Evolutionary conservation across 2,888 invertebrate species (phyloP).

Genomic region (Aspidiotus destructor): DNA sequence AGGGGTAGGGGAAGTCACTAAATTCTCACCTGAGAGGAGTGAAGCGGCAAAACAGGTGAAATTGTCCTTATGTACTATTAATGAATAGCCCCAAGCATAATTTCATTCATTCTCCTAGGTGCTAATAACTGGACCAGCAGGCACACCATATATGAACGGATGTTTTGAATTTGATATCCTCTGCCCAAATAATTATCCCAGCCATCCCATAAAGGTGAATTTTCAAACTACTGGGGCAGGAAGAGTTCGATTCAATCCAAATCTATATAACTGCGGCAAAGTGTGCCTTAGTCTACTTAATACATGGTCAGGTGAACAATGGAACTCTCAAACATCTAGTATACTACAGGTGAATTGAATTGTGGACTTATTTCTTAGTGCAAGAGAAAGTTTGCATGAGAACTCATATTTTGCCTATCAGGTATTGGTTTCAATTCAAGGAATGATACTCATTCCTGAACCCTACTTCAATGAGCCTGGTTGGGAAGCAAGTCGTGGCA

Average conservation of each 20-base stretch:
- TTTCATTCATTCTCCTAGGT: conserved; percentile 48
- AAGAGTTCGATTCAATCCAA: conserved; percentile 83
- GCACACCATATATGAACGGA: conserved; percentile 84
- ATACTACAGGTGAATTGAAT: conserved; percentile 57
- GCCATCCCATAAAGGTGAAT: conserved; percentile 80
- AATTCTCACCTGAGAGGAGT: too few relatives aligned
- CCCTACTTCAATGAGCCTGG: conserved; percentile 94
- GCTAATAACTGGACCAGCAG: conserved; percentile 81
- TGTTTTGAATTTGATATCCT: conserved; percentile 79
- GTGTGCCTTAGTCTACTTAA: conserved; percentile 88
- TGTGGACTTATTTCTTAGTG: too few relatives aligned
- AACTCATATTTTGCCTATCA: conserved; percentile 39
- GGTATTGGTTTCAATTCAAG: conserved; percentile 88
- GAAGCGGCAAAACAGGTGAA: too few relatives aligned
- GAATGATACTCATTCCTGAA: conserved; percentile 80
- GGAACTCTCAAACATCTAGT: conserved; percentile 84
- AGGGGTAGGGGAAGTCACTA: too few relatives aligned
- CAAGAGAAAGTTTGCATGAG: too few relatives aligned
- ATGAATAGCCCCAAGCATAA: too few relatives aligned
- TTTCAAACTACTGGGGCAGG: conserved; percentile 81
- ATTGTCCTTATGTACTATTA: too few relatives aligned
- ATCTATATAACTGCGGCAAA: conserved; percentile 90
- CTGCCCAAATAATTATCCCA: conserved; percentile 74
- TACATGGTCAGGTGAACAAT: conserved; percentile 60
- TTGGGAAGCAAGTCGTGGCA: conserved; percentile 80